A percentile compares a stretch with the other conserved stretches of the same genome.
phyloP scores from a whole-genome alignment of 1,140 invertebrate species.

The Microplitis demolitor region DNA sequence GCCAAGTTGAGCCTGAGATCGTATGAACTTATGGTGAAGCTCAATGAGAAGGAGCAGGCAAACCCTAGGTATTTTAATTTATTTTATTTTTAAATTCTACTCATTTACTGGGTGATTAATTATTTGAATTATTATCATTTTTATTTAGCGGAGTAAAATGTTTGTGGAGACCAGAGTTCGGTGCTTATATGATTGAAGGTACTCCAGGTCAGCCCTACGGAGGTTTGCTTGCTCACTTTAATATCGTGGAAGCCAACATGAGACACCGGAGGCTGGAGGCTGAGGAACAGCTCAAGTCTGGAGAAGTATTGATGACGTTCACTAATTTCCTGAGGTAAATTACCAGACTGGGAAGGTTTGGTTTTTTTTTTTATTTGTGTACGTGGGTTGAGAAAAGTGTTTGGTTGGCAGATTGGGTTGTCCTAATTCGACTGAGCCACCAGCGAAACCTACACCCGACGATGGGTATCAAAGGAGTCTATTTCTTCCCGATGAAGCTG shows the following conservation, averaged over 20 bases:
- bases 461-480: conserved; percentile 82
- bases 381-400: background rate
- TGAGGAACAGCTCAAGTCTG: conserved; percentile 72
- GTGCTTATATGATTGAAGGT: conserved; percentile 99
- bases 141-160: conserved; percentile 73
- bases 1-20: conserved; percentile 85
- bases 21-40: conserved; percentile 74
- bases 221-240: conserved; percentile 93
- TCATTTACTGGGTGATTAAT: background rate
- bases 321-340: conserved; percentile 89
- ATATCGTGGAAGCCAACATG: conserved; percentile 98
- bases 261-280: conserved; percentile 86
- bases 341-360: no score
- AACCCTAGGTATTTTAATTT: conserved; percentile 84
- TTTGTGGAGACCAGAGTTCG: conserved; percentile 97
- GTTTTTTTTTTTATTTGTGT: background rate
- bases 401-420: conserved; percentile 77
- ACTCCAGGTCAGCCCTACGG: conserved; percentile 96
- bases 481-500: conserved; percentile 95
- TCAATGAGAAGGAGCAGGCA: conserved; percentile 82
- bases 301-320: conserved; percentile 87
- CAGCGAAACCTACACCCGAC: conserved; percentile 71
- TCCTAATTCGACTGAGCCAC: conserved; percentile 86
- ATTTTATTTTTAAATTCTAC: background rate
- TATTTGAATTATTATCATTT: background rate